phyloP scores from a whole-genome alignment of 2,113 vertebrate species.

The Tachysurus vachellii region DNA sequence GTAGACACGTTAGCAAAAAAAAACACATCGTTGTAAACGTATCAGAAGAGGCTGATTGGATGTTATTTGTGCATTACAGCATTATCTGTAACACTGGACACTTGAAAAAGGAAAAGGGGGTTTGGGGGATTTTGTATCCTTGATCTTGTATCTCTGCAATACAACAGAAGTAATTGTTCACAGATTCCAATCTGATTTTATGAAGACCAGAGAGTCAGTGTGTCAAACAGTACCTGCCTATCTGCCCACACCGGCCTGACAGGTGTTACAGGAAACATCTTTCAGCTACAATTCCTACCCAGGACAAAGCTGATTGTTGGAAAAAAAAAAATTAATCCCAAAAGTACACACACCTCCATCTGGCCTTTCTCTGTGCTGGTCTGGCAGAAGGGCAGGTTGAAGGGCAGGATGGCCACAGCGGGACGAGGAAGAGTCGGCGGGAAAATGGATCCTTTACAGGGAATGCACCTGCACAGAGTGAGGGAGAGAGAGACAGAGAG shows the following conservation, averaged over 20 bases:
- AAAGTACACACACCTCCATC: constrained; percentile 85
- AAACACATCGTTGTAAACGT: background rate
- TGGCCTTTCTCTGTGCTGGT: constrained; percentile 90
- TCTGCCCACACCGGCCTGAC: background rate
- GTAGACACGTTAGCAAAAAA: constrained; percentile 37
- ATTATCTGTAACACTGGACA: too few species aligned
- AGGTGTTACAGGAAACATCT: background rate
- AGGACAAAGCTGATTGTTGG: background rate
- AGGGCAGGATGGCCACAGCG: constrained; percentile 85
- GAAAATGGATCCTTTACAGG: constrained; percentile 92
- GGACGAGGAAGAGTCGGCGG: constrained; percentile 93
- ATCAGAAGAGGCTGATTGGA: background rate
- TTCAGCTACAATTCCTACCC: background rate
- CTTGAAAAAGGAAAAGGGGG: background rate
- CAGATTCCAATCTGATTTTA: background rate
- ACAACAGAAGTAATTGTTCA: background rate
- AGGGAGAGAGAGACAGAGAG: background rate
- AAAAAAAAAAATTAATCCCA: background rate
- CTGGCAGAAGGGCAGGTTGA: constrained; percentile 90
- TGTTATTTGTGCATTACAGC: background rate
- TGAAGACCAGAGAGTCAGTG: background rate
- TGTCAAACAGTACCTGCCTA: background rate
- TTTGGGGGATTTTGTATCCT: background rate
- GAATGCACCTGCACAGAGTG: constrained; percentile 88
- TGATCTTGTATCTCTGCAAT: background rate